Evolutionary conservation across 2,797 vertebrate genomes (phyloP), one percentile per base, ranked within the genome.

Genomic region (Psittacula derbiana): DNA sequence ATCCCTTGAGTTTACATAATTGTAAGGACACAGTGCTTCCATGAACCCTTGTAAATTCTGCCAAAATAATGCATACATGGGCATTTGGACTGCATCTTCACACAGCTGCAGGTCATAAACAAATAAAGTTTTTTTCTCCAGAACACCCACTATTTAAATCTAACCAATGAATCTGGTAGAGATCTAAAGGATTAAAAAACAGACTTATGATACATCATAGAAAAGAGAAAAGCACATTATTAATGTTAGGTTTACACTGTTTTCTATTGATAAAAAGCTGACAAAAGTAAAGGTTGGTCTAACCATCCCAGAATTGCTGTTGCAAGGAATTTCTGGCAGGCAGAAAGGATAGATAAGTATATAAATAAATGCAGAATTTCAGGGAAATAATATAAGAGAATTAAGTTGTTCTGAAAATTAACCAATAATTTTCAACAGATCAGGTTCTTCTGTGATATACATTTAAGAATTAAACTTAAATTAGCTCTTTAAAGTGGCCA

Each of bases 381-480:
- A 65, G 62, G 50, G 72, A 70, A 93, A 96, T 82, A 90, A 86
- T 65, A 76, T 43, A 80, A 95, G 38, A n/a, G 65, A 85, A 92
- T 93, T 92, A 86, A 95, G 80, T 91, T 93, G 94, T 94, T 92
- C 66, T 31, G 62, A 97, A 96, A 96, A 89, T 88, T 91, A 88
- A 70, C 84, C 69, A 8, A 92, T 94, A 96, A 94, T 96, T 96
- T 91, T 87, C 64, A 64, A 60, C 84, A 93, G 64, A 87, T 95
- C 95, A 79, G 91, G 73, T 85, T 97, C 90, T 97, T 97, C 91
- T 92, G 94, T 83, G 94, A 97, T 96, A 97, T 97, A 97, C 95
- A 94, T 98, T 98, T 97, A 97, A 97, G 96, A 98, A 97, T 94
- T 93, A 98, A 97, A 97, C 94, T 98, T 97, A 97, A 98, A 98